These are phyloP conservation scores for Perognathus longimembris DNA, from an alignment of 2,113 vertebrate species.

Conservation along the genomic window DNA sequence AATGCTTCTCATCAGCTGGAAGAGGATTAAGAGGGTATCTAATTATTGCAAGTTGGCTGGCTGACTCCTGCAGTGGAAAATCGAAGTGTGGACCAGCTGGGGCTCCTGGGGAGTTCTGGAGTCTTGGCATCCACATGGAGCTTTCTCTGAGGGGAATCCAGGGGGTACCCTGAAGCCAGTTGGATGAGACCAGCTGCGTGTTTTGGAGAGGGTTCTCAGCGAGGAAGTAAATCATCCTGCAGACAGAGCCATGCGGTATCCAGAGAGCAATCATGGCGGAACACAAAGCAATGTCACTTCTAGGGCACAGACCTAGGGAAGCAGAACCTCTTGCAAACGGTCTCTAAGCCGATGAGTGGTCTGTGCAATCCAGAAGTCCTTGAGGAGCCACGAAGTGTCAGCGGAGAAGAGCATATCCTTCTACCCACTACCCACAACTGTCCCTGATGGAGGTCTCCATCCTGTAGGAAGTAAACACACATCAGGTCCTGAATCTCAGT, in stretches of 20 bases:
- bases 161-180: neutral
- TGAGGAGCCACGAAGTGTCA: neutral
- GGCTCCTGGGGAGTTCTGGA: neutral
- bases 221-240: neutral
- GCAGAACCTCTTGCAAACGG: neutral
- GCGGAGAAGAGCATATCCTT: neutral
- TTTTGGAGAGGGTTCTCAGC: neutral
- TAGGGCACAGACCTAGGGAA: neutral
- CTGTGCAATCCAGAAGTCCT: neutral
- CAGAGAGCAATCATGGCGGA: neutral
- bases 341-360: neutral
- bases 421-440: neutral
- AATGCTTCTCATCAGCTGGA: conserved; percentile 20
- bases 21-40: neutral
- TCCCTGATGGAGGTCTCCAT: neutral
- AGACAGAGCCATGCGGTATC: neutral
- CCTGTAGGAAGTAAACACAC: neutral
- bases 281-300: neutral
- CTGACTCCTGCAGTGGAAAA: neutral
- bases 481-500: neutral
- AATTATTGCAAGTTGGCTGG: neutral
- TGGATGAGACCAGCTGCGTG: neutral
- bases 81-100: neutral
- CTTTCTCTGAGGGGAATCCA: neutral
- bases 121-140: neutral